phyloP scores from a whole-genome alignment of 1,140 invertebrate species.

The Telenomus remus region DNA sequence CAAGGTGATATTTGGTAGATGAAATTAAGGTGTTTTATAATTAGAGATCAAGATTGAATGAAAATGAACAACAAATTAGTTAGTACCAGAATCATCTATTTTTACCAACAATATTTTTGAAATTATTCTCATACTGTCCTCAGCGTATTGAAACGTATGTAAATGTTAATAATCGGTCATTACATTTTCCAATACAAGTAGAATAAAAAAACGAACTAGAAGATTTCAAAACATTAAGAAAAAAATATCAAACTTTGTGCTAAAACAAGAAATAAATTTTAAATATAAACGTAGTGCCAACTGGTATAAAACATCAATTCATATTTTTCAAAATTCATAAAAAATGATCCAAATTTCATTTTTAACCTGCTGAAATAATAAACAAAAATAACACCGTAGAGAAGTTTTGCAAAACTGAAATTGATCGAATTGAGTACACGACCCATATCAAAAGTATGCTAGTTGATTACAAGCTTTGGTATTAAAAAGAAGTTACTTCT shows the following conservation, averaged over 20 bases:
- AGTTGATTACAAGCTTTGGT: too few relatives aligned
- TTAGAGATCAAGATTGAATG: slow-evolving; percentile 28
- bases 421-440: too few relatives aligned
- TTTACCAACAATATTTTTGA: slow-evolving; percentile 59
- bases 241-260: slow-evolving; percentile 19
- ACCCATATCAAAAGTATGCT: too few relatives aligned
- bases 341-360: not conserved
- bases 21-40: slow-evolving; percentile 44
- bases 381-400: too few relatives aligned
- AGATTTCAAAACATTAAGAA: too few relatives aligned
- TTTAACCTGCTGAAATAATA: too few relatives aligned
- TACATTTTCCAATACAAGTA: slow-evolving; percentile 33
- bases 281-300: slow-evolving; percentile 44
- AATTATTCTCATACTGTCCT: slow-evolving; percentile 57
- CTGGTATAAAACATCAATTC: slow-evolving; percentile 34
- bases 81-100: slow-evolving; percentile 57
- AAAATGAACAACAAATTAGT: slow-evolving; percentile 43
- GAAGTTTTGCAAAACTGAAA: too few relatives aligned
- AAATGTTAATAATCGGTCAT: slow-evolving; percentile 49
- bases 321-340: slow-evolving; percentile 12
- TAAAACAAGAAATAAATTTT: slow-evolving; percentile 24
- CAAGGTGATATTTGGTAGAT: slow-evolving; percentile 54
- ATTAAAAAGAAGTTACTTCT: too few relatives aligned
- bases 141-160: slow-evolving; percentile 49
- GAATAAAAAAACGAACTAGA: slow-evolving; percentile 24